A percentile compares a stretch with the other conserved stretches of the same genome.
Evolutionary conservation across 2,797 vertebrate species (phyloP).

Genomic region (Schizopygopsis pylzovi): DNA sequence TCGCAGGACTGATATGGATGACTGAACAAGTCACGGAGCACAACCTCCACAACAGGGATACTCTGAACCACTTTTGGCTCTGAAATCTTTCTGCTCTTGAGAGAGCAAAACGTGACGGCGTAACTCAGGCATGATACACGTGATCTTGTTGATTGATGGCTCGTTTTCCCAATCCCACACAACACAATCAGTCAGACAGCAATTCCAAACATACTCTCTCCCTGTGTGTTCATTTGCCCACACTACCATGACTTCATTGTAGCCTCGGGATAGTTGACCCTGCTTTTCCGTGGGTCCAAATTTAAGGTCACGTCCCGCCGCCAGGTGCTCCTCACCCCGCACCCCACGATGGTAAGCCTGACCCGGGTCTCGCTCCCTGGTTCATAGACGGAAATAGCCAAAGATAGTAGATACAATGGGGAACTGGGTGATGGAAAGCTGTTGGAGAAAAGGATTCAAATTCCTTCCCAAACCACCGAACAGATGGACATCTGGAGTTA

Average conservation of each 20-base stretch:
- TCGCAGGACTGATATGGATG: constrained; percentile 30
- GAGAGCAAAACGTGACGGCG: constrained; percentile 17
- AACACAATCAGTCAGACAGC: constrained; percentile 46
- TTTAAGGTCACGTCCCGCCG: constrained; percentile 4
- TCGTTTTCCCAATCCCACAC: constrained; percentile 41
- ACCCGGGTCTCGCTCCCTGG: neutral
- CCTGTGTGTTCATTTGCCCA: constrained; percentile 43
- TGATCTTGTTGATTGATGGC: constrained; percentile 40
- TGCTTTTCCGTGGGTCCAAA: neutral
- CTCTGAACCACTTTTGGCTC: constrained; percentile 7
- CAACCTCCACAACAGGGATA: constrained; percentile 10
- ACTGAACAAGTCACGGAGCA: constrained; percentile 17
- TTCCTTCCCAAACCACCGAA: constrained; percentile 60
- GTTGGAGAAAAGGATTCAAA: constrained; percentile 43
- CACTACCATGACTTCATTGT: constrained; percentile 39
- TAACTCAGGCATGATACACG: constrained; percentile 18
- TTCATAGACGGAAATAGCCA: neutral
- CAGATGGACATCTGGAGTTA: constrained; percentile 66
- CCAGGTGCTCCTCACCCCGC: neutral
- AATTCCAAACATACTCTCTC: constrained; percentile 43
- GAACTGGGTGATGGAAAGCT: constrained; percentile 47
- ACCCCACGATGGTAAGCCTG: constrained; percentile 2
- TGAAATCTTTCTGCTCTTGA: constrained; percentile 3
- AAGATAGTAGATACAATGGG: constrained; percentile 39
- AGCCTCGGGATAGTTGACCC: neutral